A percentile compares a stretch with the other conserved stretches of the same genome.
These are phyloP conservation scores for Eugnorisma glareosa DNA, from an alignment of 2,888 invertebrate species.

Conservation along the genomic window DNA sequence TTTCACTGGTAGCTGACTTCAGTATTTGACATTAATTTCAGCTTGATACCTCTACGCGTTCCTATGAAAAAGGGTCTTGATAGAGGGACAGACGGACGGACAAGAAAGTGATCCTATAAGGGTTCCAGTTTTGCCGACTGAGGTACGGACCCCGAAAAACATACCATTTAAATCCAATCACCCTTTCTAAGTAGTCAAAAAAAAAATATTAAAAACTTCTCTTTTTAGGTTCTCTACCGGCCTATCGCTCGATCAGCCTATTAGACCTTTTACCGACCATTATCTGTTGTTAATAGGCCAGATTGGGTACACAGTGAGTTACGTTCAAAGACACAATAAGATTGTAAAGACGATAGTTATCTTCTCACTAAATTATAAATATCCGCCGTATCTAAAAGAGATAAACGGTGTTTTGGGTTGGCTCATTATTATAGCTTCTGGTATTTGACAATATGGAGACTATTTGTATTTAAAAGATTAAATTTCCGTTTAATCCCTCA, in stretches of 20 bases:
- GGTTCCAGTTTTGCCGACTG: too few relatives aligned
- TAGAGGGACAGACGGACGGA: too few relatives aligned
- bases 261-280: conserved; percentile 37
- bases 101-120: too few relatives aligned
- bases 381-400: conserved; percentile 22
- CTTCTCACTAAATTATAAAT: conserved; percentile 17
- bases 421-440: not conserved
- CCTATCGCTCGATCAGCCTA: conserved; percentile 26
- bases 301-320: conserved; percentile 32
- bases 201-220: not conserved
- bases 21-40: too few relatives aligned
- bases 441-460: not conserved
- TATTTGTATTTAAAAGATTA: not conserved
- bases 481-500: too few relatives aligned
- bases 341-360: conserved; percentile 20
- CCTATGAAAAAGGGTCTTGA: too few relatives aligned
- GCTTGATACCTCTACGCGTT: too few relatives aligned
- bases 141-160: too few relatives aligned
- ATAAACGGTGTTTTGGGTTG: conserved; percentile 40
- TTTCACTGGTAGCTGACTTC: too few relatives aligned
- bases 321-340: conserved; percentile 37
- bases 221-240: not conserved
- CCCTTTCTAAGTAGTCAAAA: not conserved
- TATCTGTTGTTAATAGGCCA: conserved; percentile 49
- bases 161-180: not conserved